phyloP scores from a whole-genome alignment of 2,113 vertebrate species.

The Anhinga rufa region DNA sequence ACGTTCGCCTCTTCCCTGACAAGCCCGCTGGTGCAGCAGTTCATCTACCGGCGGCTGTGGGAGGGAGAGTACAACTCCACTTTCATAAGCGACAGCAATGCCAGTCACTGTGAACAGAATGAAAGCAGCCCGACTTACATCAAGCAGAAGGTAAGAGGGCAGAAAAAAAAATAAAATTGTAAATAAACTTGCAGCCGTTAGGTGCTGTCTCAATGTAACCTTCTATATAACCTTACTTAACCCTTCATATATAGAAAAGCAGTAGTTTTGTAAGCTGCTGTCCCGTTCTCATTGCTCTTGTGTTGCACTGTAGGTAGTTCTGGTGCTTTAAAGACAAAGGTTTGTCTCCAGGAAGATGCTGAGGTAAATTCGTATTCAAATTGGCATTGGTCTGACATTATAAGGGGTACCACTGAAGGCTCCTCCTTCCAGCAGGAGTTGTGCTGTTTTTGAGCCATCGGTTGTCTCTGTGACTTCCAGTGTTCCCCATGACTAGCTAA shows the following conservation, averaged over 20 bases:
- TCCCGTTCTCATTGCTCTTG: not conserved
- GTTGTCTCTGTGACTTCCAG: not conserved
- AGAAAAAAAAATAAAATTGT: not conserved
- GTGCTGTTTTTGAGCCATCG: not conserved
- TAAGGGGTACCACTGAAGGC: not conserved
- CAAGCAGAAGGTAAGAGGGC: constrained; percentile 72
- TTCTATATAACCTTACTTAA: not conserved
- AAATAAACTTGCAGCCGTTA: not conserved
- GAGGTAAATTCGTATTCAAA: not conserved
- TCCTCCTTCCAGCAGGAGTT: not conserved
- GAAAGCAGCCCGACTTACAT: constrained; percentile 62
- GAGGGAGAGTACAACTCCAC: constrained; percentile 78
- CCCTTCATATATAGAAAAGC: not conserved
- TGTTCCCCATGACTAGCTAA: not conserved
- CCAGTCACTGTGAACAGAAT: constrained; percentile 74
- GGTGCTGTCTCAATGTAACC: not conserved
- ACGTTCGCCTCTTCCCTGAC: constrained; percentile 76
- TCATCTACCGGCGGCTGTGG: constrained; percentile 88
- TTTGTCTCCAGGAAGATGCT: not conserved
- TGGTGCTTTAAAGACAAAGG: not conserved
- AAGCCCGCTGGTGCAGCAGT: constrained; percentile 81
- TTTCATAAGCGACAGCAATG: constrained; percentile 63
- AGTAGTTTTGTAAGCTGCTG: not conserved
- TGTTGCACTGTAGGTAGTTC: not conserved
- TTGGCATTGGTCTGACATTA: not conserved